Evolutionary conservation across 2,888 invertebrate species (phyloP).

Genomic region (Drosophila eohydei): DNA sequence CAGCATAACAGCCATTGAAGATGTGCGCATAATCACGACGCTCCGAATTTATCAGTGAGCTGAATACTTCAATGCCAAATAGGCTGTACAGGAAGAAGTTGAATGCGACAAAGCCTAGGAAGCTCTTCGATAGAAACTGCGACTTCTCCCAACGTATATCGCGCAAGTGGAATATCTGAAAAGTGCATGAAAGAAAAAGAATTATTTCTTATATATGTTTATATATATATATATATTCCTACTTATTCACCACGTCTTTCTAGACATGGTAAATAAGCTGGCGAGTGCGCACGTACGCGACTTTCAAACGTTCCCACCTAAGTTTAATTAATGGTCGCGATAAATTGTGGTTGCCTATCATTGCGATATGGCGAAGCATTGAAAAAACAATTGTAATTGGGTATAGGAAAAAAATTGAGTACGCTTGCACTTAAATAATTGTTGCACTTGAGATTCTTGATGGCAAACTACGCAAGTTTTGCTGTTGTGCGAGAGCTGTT

Average conservation of each 20-base stretch:
- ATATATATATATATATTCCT: background rate
- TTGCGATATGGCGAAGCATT: conserved; percentile 28
- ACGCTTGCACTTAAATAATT: conserved; percentile 38
- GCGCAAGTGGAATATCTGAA: conserved; percentile 94
- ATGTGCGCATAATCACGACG: conserved; percentile 90
- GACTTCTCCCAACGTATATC: conserved; percentile 95
- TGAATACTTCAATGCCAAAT: conserved; percentile 89
- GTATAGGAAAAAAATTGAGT: conserved; percentile 23
- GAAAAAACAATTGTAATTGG: conserved; percentile 48
- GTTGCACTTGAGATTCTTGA: conserved; percentile 18
- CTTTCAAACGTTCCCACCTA: conserved; percentile 29
- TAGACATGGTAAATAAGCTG: background rate
- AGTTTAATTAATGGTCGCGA: conserved; percentile 61
- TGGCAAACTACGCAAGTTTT: background rate
- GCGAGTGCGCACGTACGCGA: conserved; percentile 37
- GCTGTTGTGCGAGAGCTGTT: background rate
- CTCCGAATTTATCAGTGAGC: conserved; percentile 82
- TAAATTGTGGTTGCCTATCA: conserved; percentile 47
- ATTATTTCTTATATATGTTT: background rate
- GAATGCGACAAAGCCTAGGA: conserved; percentile 94
- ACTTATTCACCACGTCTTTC: background rate
- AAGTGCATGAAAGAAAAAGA: conserved; percentile 34
- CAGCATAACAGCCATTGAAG: conserved; percentile 96
- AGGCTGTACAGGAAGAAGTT: conserved; percentile 95
- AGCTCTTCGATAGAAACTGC: conserved; percentile 95